Conservation (phyloP, 92 coral and sea anemone genomes). For the Palythoa caribaeorum region DNA sequence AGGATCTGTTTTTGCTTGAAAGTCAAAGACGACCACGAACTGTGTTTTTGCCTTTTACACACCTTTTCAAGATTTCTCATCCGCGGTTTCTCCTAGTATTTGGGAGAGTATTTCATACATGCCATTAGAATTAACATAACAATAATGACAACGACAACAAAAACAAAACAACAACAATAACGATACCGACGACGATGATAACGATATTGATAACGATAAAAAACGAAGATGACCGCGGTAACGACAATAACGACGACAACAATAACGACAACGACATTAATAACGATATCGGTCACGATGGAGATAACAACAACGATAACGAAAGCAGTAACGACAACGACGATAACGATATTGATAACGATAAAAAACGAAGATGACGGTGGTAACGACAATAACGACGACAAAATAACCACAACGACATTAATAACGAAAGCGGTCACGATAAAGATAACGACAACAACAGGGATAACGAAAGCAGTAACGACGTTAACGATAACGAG, state of each 20-base stretch:
- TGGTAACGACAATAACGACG: not conserved
- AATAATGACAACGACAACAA: not conserved
- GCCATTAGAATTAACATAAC: too few species aligned
- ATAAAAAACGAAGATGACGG: not conserved
- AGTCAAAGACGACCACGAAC: conserved; percentile 71
- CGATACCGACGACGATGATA: too few species aligned
- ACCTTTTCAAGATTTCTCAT: conserved; percentile 12
- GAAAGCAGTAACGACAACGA: not conserved
- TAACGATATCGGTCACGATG: too few species aligned
- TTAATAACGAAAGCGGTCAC: not conserved
- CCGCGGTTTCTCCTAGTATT: not conserved
- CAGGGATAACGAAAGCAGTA: too few species aligned
- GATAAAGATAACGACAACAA: not conserved
- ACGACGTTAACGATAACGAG: too few species aligned
- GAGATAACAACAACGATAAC: not conserved
- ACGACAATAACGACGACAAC: too few species aligned
- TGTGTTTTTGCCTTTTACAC: conserved; percentile 10
- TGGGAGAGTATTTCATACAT: not conserved
- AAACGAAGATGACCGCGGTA: too few species aligned
- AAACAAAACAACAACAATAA: too few species aligned
- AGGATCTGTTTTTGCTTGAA: conserved; percentile 62
- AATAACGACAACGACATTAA: not conserved
- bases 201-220: too few species aligned
- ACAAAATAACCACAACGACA: not conserved
- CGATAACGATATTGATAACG: not conserved